Evolutionary conservation across 2,113 vertebrate genomes (phyloP).

Genomic region (Acanthisitta chloris): DNA sequence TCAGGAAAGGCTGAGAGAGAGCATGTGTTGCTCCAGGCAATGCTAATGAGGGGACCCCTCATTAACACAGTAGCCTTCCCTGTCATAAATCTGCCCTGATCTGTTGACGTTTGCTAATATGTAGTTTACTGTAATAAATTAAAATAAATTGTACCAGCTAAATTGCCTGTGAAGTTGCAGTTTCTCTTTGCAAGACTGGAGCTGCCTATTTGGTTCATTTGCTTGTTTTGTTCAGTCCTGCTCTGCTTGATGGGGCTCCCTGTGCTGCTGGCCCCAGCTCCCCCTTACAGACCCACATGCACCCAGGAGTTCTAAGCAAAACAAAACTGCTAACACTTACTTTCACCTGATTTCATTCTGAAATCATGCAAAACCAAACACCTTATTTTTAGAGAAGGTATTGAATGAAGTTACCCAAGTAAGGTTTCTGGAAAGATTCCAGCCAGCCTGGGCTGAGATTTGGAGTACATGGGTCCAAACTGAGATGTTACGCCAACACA

Average conservation of each 20-base stretch:
- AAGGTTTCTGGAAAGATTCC: background rate
- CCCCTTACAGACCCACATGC: rapidly evolving
- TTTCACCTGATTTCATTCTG: background rate
- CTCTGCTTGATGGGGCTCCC: background rate
- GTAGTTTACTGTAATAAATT: slow-evolving; percentile 48
- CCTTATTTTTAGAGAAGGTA: background rate
- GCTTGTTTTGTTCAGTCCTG: rapidly evolving
- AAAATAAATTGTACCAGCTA: slow-evolving; percentile 19
- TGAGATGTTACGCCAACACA: background rate
- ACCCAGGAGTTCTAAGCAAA: background rate
- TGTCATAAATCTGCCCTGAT: slow-evolving; percentile 38
- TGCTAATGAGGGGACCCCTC: slow-evolving; percentile 10
- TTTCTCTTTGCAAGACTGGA: background rate
- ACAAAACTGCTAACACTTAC: rapidly evolving
- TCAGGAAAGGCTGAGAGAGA: background rate
- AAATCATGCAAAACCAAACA: background rate
- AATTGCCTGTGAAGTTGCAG: slow-evolving; percentile 28
- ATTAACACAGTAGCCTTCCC: slow-evolving; percentile 35
- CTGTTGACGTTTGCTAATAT: slow-evolving; percentile 45
- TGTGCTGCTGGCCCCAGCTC: rapidly evolving
- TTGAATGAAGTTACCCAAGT: background rate
- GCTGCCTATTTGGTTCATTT: background rate
- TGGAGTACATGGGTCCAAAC: background rate
- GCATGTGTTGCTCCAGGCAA: slow-evolving; percentile 14
- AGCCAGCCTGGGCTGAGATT: background rate